Conservation (phyloP, 2,888 invertebrate genomes). For the Icerya purchasi region DNA sequence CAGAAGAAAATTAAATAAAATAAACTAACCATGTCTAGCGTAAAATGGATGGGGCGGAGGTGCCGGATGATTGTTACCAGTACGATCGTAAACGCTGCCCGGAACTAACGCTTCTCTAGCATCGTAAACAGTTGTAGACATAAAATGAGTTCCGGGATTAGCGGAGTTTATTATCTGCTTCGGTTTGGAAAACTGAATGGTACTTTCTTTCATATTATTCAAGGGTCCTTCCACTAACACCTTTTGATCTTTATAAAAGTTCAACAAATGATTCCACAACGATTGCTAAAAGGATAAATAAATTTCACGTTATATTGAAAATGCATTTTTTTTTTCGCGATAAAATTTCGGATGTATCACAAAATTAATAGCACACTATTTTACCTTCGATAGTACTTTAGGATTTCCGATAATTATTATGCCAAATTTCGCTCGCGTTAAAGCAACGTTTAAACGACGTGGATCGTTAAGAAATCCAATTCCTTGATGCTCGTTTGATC, state of each 20-base stretch:
- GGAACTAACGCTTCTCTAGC: constrained; percentile 87
- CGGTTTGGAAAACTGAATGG: constrained; percentile 92
- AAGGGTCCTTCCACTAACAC: constrained; percentile 93
- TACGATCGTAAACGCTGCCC: constrained; percentile 77
- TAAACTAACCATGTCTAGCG: constrained; percentile 11
- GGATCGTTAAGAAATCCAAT: constrained; percentile 98
- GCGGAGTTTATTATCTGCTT: constrained; percentile 82
- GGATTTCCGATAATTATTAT: constrained; percentile 98
- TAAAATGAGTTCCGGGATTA: constrained; percentile 91
- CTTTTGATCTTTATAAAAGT: constrained; percentile 92
- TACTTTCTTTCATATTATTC: constrained; percentile 86
- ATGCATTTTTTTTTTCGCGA: neutral
- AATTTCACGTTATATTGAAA: too few relatives aligned
- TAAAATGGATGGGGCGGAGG: constrained; percentile 15
- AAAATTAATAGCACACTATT: too few relatives aligned
- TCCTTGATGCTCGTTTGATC: constrained; percentile 95
- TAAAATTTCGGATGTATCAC: neutral
- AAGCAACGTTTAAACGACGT: constrained; percentile 85
- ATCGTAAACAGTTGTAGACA: constrained; percentile 93
- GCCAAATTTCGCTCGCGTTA: constrained; percentile 92
- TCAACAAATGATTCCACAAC: constrained; percentile 91
- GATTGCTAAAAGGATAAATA: too few relatives aligned
- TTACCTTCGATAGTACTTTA: constrained; percentile 77
- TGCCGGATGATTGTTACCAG: constrained; percentile 21
- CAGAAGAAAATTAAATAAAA: neutral